phyloP scores from a whole-genome alignment of 2,797 vertebrate species.

The Harpagifer antarcticus region DNA sequence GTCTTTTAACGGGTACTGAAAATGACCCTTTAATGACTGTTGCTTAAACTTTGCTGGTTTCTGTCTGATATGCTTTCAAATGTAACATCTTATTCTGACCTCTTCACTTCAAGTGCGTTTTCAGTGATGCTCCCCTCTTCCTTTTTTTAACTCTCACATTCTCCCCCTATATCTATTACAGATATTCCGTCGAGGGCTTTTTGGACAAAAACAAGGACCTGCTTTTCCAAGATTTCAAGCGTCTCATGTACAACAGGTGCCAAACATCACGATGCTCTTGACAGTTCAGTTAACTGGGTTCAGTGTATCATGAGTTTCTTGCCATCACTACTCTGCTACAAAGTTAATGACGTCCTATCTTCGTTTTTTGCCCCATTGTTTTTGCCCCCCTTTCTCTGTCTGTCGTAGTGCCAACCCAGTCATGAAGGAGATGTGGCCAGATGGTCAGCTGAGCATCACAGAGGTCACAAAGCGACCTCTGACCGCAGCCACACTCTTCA shows the following conservation, averaged over 20 bases:
- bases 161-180: constrained; percentile 58
- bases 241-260: constrained; percentile 94
- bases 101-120: constrained; percentile 4
- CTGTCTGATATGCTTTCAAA: constrained; percentile 10
- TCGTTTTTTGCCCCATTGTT: background rate
- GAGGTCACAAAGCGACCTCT: constrained; percentile 95
- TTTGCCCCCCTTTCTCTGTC: background rate
- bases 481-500: constrained; percentile 93
- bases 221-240: constrained; percentile 96
- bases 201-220: constrained; percentile 95
- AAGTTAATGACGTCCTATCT: constrained; percentile 11
- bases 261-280: constrained; percentile 25
- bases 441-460: constrained; percentile 92
- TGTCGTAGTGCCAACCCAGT: constrained; percentile 84
- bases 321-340: constrained; percentile 19
- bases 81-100: constrained; percentile 18
- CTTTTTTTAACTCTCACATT: constrained; percentile 10
- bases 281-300: constrained; percentile 46
- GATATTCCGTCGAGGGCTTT: constrained; percentile 94
- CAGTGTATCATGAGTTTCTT: constrained; percentile 25
- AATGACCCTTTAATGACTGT: constrained; percentile 11
- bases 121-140: background rate
- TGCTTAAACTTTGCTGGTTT: constrained; percentile 7
- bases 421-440: constrained; percentile 93
- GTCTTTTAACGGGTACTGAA: constrained; percentile 8